Evolutionary conservation across 1,140 invertebrate genomes (phyloP).

Genomic region (Drosophila ogumai): DNA sequence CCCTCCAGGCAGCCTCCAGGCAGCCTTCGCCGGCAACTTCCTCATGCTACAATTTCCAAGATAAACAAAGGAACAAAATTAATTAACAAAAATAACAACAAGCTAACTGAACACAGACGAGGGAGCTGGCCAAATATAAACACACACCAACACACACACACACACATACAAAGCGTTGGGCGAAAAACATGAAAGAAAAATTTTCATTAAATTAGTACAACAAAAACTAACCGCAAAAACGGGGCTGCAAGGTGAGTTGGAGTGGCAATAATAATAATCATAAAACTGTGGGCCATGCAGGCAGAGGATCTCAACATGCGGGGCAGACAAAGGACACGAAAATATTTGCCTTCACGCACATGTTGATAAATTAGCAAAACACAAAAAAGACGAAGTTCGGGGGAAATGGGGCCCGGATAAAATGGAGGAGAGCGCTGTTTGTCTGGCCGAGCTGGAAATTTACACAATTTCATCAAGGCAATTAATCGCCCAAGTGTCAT

Average conservation of each 20-base stretch:
- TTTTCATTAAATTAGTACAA: slow-evolving; percentile 75
- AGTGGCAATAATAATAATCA: slow-evolving; percentile 65
- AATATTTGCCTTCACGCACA: slow-evolving; percentile 53
- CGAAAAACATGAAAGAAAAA: slow-evolving; percentile 48
- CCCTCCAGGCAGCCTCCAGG: slow-evolving; percentile 3
- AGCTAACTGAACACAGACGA: slow-evolving; percentile 14
- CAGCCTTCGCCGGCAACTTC: neutral
- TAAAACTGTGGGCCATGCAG: slow-evolving; percentile 50
- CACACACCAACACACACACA: neutral
- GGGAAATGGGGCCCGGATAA: slow-evolving; percentile 1
- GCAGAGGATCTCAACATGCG: slow-evolving; percentile 15
- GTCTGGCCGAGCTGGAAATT: slow-evolving; percentile 41
- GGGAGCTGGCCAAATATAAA: slow-evolving; percentile 24
- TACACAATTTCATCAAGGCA: slow-evolving; percentile 77
- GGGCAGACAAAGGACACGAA: slow-evolving; percentile 54
- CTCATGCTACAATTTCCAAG: slow-evolving; percentile 37
- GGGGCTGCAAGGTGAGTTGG: slow-evolving; percentile 23
- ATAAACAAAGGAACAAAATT: slow-evolving; percentile 42
- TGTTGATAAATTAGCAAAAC: slow-evolving; percentile 62
- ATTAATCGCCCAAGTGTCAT: slow-evolving; percentile 69
- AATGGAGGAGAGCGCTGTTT: slow-evolving; percentile 20
- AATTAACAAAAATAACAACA: slow-evolving; percentile 50
- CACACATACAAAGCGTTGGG: neutral
- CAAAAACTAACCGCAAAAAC: slow-evolving; percentile 62
- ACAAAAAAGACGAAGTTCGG: slow-evolving; percentile 1